Evolutionary conservation across 2,888 invertebrate genomes (phyloP).

Genomic region (Morinoia aosen): DNA sequence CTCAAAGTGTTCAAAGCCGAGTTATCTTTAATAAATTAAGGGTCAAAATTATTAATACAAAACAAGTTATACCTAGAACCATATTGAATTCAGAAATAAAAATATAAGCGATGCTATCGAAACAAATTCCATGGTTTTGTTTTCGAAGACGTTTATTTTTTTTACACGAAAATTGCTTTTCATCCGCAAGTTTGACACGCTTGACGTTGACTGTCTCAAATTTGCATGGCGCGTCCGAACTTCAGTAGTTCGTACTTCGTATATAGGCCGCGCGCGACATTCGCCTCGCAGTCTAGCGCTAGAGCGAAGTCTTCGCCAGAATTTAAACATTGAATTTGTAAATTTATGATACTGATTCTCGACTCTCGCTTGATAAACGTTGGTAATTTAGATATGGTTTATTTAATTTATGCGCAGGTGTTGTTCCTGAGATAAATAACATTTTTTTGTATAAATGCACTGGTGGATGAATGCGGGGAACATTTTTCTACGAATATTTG

Average conservation of each 20-base stretch:
- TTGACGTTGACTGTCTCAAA: no score
- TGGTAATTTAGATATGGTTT: neutral
- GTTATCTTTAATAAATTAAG: no score
- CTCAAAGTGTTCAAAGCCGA: no score
- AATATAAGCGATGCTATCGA: no score
- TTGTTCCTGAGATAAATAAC: neutral
- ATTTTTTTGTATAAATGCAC: neutral
- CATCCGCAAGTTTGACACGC: no score
- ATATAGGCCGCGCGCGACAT: neutral
- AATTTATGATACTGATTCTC: neutral
- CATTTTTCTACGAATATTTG: neutral
- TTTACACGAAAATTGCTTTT: no score
- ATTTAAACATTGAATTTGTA: neutral
- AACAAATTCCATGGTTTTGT: no score
- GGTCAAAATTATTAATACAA: no score
- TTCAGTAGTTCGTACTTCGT: neutral
- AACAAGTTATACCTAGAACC: no score
- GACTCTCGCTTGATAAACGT: neutral
- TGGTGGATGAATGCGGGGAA: neutral
- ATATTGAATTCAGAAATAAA: no score
- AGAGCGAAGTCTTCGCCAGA: neutral
- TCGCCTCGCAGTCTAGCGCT: neutral
- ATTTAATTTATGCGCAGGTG: neutral
- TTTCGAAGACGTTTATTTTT: no score
- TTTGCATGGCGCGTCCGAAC: neutral